Evolutionary conservation across 2,113 vertebrate genomes (phyloP).

Genomic region (Propithecus coquereli): DNA sequence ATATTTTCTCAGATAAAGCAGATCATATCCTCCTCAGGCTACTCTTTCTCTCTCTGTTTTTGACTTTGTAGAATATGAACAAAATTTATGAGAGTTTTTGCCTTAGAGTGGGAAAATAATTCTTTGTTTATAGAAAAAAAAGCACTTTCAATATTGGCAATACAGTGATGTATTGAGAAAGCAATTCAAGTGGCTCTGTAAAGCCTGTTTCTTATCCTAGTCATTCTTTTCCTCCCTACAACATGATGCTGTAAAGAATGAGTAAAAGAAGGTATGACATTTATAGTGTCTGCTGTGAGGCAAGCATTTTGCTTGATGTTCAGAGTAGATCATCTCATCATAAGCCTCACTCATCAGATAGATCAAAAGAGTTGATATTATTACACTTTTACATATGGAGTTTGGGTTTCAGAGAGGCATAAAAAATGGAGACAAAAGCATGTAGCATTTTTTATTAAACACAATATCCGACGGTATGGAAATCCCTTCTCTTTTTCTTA

Average conservation of each 20-base stretch:
- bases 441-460: background rate
- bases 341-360: background rate
- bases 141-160: background rate
- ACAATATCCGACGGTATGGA: background rate
- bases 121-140: slow-evolving; percentile 15
- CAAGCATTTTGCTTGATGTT: background rate
- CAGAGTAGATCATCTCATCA: background rate
- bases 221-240: background rate
- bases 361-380: background rate
- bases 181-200: background rate
- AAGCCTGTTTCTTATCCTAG: background rate
- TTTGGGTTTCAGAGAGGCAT: background rate
- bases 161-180: background rate
- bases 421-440: background rate
- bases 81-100: background rate
- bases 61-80: background rate
- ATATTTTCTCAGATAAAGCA: background rate
- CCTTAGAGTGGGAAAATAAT: background rate
- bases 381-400: background rate
- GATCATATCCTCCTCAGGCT: background rate
- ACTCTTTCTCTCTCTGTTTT: background rate
- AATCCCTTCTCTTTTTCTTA: background rate
- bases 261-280: background rate
- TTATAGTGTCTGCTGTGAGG: background rate
- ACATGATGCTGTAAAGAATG: background rate